Base-by-base conservation (phyloP, 2,113 vertebrate genomes). In the Lamprotornis superbus region DNA sequence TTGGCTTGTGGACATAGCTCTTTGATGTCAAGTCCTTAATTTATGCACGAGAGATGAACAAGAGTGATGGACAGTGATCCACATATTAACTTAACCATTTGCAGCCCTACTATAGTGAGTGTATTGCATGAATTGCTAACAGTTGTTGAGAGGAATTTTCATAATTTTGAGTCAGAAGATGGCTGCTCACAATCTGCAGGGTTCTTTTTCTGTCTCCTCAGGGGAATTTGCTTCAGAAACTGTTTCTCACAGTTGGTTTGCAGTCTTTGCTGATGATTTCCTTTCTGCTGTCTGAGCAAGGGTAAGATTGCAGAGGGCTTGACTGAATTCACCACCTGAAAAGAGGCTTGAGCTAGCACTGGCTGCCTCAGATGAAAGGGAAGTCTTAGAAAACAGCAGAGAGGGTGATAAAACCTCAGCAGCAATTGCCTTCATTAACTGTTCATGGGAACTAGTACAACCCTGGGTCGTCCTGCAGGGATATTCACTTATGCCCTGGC, bases 211-310 rank as follows among this genome's bases (percentile, higher is more conserved):
- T 89, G 46, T 31, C 21, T 57, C 37, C 55, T 83, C 15, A 20
- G 39, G 46, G 22, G 25, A 27, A 71, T 23, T 88, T 15, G 15
- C 21, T 85, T 37, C 71, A 69, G 49, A 79, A 94, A 56, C 18
- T 74, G 12, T 78, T 96, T 79, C 65, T 92, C 31, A 46, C 33
- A 39, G 16, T 23, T 55, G 27, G 2, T 87, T 84, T 75, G 44
- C 52, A 65, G 57, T 49, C 56, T 82, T 87, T 69, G 57, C 37
- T 84, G 44, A 24, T 92, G 42, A 67, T 78, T 91, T 91, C 44
- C 65, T 68, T 83, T 53, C 67, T 87, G 61, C 63, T 80, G 0
- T 28, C 47, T 87, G 84, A 79, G n/a, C 33, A 91, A 56, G 12
- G 11, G 30, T 61, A 35, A 55, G 16, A 24, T 90, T 49, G 93